phyloP scores from a whole-genome alignment of 1,140 invertebrate genomes.

The Drosophila azteca region DNA sequence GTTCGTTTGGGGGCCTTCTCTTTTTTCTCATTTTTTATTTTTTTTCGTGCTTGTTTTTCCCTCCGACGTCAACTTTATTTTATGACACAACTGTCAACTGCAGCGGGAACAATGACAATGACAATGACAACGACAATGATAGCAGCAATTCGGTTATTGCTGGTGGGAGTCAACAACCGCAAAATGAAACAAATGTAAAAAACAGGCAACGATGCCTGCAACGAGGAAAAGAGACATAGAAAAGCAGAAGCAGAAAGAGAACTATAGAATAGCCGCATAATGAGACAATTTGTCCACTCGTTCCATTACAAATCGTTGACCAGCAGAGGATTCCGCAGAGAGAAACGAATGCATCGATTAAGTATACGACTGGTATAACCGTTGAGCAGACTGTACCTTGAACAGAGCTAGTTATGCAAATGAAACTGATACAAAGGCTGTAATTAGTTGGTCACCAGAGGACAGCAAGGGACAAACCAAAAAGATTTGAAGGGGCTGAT shows the following conservation, averaged over 20 bases:
- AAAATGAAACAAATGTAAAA: constrained; percentile 25
- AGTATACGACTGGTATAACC: too few relatives aligned
- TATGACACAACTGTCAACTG: constrained; percentile 71
- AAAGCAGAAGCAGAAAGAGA: not conserved
- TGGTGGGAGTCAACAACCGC: constrained; percentile 42
- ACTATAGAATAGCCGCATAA: constrained; percentile 8
- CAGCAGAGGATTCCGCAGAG: too few relatives aligned
- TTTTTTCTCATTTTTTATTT: constrained; percentile 3
- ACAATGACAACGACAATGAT: constrained; percentile 44
- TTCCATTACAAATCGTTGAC: constrained; percentile 18
- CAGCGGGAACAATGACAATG: constrained; percentile 50
- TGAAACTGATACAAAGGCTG: too few relatives aligned
- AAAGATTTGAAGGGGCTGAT: too few relatives aligned
- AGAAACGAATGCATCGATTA: too few relatives aligned
- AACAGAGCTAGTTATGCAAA: too few relatives aligned
- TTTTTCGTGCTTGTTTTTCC: constrained; percentile 13
- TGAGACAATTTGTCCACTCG: constrained; percentile 20
- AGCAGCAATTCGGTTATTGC: constrained; percentile 55
- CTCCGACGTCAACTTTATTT: constrained; percentile 62
- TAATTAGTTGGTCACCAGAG: too few relatives aligned
- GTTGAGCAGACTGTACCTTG: too few relatives aligned
- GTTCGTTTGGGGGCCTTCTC: constrained; percentile 36
- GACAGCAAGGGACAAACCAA: too few relatives aligned
- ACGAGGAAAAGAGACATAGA: not conserved
- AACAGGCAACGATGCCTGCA: not conserved